Evolutionary conservation across 2,113 vertebrate species (phyloP).

Genomic region (Amphiprion ocellaris): DNA sequence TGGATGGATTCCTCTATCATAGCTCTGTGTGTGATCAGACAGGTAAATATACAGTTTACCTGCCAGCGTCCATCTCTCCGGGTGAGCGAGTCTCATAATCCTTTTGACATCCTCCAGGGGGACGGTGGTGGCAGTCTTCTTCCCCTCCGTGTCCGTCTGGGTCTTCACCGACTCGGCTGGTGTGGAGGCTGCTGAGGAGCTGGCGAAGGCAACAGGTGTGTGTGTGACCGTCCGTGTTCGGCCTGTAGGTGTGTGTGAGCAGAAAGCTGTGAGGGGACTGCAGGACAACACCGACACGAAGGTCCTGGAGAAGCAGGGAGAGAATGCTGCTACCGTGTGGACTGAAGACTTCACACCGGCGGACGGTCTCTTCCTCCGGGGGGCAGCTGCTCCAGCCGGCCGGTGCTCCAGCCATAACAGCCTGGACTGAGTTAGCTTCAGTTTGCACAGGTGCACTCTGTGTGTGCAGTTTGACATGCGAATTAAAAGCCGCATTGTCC

Average conservation of each 20-base stretch:
- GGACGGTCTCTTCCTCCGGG: constrained; percentile 36
- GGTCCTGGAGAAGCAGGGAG: constrained; percentile 12
- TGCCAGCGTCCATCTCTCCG: constrained; percentile 90
- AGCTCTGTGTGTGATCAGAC: too few relatives aligned
- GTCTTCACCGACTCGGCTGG: constrained; percentile 47
- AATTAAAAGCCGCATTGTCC: constrained; percentile 70
- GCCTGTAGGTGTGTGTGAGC: neutral
- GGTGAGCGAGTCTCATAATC: constrained; percentile 86
- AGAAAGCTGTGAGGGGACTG: constrained; percentile 20
- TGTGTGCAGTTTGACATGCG: constrained; percentile 55
- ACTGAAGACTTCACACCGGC: constrained; percentile 7
- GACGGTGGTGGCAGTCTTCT: constrained; percentile 31
- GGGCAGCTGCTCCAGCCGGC: constrained; percentile 15
- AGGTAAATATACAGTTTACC: constrained; percentile 76
- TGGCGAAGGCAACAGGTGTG: constrained; percentile 71
- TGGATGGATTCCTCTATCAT: too few relatives aligned
- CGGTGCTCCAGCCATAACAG: constrained; percentile 57
- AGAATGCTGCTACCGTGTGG: neutral
- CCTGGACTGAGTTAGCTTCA: constrained; percentile 53
- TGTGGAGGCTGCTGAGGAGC: constrained; percentile 70
- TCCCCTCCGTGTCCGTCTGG: constrained; percentile 12
- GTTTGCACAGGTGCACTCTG: constrained; percentile 43
- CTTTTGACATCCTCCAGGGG: constrained; percentile 81
- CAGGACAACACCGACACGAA: constrained; percentile 9
- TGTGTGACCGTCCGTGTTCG: constrained; percentile 37